phyloP scores from a whole-genome alignment of 2,888 invertebrate genomes.

The Tridacna gigas region DNA sequence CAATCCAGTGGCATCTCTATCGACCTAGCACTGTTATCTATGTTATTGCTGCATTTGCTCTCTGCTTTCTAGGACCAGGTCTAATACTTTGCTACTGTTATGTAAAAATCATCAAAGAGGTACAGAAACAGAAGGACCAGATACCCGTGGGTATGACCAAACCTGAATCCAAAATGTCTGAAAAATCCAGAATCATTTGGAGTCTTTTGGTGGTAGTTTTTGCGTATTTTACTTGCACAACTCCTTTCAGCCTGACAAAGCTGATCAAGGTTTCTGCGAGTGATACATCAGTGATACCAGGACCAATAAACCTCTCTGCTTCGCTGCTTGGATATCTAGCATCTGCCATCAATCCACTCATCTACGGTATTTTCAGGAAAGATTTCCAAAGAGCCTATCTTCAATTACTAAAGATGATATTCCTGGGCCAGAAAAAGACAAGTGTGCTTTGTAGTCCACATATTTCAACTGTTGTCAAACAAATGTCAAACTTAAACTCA shows the following conservation, averaged over 20 bases:
- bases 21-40: conserved; percentile 72
- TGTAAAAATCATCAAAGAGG: conserved; percentile 67
- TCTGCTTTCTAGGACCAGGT: conserved; percentile 81
- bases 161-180: conserved; percentile 24
- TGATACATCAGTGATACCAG: conserved; percentile 70
- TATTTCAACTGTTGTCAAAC: background rate
- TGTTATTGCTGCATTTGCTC: conserved; percentile 78
- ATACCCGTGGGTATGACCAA: background rate
- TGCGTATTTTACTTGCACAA: conserved; percentile 83
- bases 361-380: conserved; percentile 82
- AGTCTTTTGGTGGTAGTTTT: conserved; percentile 81
- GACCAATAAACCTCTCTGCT: conserved; percentile 77
- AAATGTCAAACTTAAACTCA: background rate
- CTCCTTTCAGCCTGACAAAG: conserved; percentile 84
- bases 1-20: conserved; percentile 81
- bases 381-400: conserved; percentile 79
- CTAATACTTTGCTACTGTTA: conserved; percentile 76
- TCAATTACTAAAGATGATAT: conserved; percentile 43
- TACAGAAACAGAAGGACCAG: conserved; percentile 49
- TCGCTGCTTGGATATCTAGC: conserved; percentile 80
- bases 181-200: conserved; percentile 61
- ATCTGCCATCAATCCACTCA: conserved; percentile 83
- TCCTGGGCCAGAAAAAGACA: conserved; percentile 1
- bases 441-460: background rate
- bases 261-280: conserved; percentile 78